Evolutionary conservation across 1,140 invertebrate genomes (phyloP).

Genomic region (Neomicropteryx cornuta): DNA sequence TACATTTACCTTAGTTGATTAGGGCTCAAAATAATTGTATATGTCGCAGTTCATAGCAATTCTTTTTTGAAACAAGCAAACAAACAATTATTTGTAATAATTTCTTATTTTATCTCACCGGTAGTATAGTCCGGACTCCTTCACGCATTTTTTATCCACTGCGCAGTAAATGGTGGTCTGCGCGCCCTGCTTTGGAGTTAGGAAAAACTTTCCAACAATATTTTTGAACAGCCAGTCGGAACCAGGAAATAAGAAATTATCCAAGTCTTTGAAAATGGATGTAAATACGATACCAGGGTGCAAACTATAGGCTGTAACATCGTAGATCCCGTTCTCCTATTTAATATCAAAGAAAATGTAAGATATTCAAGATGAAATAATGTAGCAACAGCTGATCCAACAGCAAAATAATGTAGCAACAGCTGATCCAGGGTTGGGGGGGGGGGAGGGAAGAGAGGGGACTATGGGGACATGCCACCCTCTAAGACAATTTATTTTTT

Average conservation of each 20-base stretch:
- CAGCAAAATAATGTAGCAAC: too few relatives aligned
- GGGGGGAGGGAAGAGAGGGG: too few relatives aligned
- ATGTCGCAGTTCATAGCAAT: neutral
- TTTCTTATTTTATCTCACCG: slow-evolving; percentile 27
- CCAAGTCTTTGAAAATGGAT: slow-evolving; percentile 56
- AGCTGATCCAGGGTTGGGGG: too few relatives aligned
- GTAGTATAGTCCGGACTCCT: slow-evolving; percentile 58
- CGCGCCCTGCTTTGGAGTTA: slow-evolving; percentile 55
- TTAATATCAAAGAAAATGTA: too few relatives aligned
- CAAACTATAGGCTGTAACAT: slow-evolving; percentile 68
- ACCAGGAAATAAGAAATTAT: slow-evolving; percentile 30
- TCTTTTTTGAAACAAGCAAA: neutral
- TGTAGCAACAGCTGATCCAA: too few relatives aligned
- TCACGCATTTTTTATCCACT: slow-evolving; percentile 48
- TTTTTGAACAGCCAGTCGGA: slow-evolving; percentile 39
- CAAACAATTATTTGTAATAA: neutral
- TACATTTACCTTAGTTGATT: neutral
- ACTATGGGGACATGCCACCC: too few relatives aligned
- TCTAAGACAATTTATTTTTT: too few relatives aligned
- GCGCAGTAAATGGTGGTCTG: slow-evolving; percentile 58
- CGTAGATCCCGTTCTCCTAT: slow-evolving; percentile 15
- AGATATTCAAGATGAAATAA: too few relatives aligned
- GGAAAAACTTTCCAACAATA: slow-evolving; percentile 53
- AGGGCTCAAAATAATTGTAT: neutral
- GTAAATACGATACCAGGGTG: slow-evolving; percentile 79